Evolutionary conservation across 2,888 invertebrate species (phyloP).

Genomic region (Philhelius pedissequus): DNA sequence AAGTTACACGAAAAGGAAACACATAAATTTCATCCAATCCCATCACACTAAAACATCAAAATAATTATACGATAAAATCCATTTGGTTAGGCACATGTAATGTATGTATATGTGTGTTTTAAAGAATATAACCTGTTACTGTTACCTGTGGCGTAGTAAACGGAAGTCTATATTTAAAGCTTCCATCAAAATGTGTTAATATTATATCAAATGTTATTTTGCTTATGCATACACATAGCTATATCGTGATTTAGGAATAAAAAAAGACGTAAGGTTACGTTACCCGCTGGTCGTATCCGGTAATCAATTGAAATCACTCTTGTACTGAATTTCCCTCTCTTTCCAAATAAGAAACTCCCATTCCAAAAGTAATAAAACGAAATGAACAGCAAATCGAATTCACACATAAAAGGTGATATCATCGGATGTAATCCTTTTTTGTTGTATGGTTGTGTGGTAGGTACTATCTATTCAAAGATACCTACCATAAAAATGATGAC

Average conservation of each 20-base stretch:
- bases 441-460: background rate
- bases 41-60: background rate
- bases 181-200: background rate
- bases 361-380: constrained; percentile 42
- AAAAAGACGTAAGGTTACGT: background rate
- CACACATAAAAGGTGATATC: constrained; percentile 54
- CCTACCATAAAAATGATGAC: constrained; percentile 15
- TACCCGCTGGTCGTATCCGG: background rate
- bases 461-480: constrained; percentile 14
- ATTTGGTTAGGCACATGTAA: background rate
- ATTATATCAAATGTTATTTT: background rate
- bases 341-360: background rate
- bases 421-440: constrained; percentile 54
- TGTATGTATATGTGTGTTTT: background rate
- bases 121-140: background rate
- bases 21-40: background rate
- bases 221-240: no score
- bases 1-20: background rate
- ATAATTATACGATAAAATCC: background rate
- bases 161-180: background rate
- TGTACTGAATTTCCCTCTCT: background rate
- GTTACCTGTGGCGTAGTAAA: background rate
- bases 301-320: background rate
- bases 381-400: constrained; percentile 55
- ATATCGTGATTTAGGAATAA: background rate